These are phyloP conservation scores for Polydrusus tereticollis DNA, from an alignment of 2,888 invertebrate species.

Conservation along the genomic window DNA sequence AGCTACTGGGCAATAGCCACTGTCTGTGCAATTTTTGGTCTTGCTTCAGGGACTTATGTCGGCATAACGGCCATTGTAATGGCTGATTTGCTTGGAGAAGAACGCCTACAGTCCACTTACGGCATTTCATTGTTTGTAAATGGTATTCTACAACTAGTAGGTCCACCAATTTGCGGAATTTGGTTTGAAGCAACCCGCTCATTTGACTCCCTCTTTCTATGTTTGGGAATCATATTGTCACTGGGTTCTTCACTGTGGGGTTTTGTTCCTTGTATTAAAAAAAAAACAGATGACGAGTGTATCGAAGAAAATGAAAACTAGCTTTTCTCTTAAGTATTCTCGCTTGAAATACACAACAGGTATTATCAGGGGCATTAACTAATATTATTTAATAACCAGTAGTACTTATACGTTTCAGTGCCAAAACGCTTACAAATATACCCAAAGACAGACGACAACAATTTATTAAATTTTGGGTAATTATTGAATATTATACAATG, in stretches of 20 bases:
- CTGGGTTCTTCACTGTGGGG: constrained; percentile 82
- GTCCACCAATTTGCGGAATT: constrained; percentile 86
- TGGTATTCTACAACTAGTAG: constrained; percentile 83
- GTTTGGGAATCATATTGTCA: constrained; percentile 79
- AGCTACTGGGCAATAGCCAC: constrained; percentile 76
- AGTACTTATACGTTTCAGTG: not conserved
- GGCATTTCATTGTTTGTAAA: constrained; percentile 89
- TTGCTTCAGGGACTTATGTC: constrained; percentile 87
- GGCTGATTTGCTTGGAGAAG: constrained; percentile 89
- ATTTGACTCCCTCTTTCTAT: constrained; percentile 80
- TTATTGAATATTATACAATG: no score
- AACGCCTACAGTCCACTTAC: constrained; percentile 87
- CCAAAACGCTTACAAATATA: no score
- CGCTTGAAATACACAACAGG: not conserved
- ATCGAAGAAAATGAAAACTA: constrained; percentile 10
- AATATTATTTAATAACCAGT: not conserved
- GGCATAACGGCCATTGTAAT: constrained; percentile 90
- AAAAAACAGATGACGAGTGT: constrained; percentile 32
- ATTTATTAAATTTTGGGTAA: no score
- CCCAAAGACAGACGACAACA: no score
- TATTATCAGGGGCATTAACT: not conserved
- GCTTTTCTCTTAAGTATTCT: not conserved
- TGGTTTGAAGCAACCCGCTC: constrained; percentile 75
- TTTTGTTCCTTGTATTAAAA: constrained; percentile 78
- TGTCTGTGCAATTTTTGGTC: constrained; percentile 83